These are phyloP conservation scores for Apis laboriosa DNA, from an alignment of 1,140 invertebrate genomes.

Conservation along the genomic window DNA sequence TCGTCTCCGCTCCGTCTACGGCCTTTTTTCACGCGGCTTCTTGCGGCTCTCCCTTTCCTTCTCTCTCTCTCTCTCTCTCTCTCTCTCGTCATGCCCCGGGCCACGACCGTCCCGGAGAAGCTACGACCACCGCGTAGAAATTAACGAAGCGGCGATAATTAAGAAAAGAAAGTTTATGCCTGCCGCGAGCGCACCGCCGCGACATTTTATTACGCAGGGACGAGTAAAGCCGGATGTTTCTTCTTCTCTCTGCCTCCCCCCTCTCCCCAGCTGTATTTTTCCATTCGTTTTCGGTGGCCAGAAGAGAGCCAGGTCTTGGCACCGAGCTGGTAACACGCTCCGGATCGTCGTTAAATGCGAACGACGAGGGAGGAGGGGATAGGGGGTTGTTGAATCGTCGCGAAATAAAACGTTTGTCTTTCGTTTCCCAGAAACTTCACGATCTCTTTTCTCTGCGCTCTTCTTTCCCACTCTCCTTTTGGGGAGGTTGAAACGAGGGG, in stretches of 20 bases:
- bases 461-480: neutral
- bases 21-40: slow-evolving; percentile 7
- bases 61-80: too few species aligned
- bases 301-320: neutral
- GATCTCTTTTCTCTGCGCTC: neutral
- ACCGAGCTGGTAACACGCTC: neutral
- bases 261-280: neutral
- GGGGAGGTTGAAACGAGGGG: too few species aligned
- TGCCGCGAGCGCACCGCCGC: slow-evolving; percentile 35
- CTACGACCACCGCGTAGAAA: slow-evolving; percentile 59
- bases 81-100: neutral
- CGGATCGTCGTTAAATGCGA: slow-evolving; percentile 9
- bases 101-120: neutral
- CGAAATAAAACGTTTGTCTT: slow-evolving; percentile 32
- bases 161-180: slow-evolving; percentile 67
- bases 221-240: slow-evolving; percentile 39
- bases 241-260: too few species aligned
- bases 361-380: neutral
- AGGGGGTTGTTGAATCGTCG: neutral
- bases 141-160: slow-evolving; percentile 71
- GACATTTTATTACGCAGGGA: slow-evolving; percentile 58
- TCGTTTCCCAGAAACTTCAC: neutral
- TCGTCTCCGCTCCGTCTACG: slow-evolving; percentile 1
- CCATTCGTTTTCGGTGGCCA: slow-evolving; percentile 26
- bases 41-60: neutral